Base-by-base conservation (phyloP, 2,797 vertebrate genomes). In the Acipenser oxyrinchus region DNA sequence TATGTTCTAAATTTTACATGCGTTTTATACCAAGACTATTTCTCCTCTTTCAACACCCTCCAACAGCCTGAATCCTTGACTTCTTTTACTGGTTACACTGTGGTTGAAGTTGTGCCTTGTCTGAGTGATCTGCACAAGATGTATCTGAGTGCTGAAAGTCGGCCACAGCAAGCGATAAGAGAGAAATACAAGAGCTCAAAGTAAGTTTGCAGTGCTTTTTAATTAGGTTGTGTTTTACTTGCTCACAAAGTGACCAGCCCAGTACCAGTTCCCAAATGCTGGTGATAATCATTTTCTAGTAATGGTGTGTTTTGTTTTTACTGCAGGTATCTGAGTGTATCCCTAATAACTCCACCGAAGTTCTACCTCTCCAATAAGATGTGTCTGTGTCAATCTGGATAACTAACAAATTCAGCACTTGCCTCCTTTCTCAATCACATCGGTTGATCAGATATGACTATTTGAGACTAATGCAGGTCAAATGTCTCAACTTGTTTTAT, bases 101-200 rank as follows among this genome's bases (percentile, higher is more conserved):
- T 93, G 76, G 84, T 69, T 68, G 90, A 92, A 53, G 88, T 98
- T 58, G 75, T 55, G 7, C 91, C 91, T 55, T 98, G 96, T 77
- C 64, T 96, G 71, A 83, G 68, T 61, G 91, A 90, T 53, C 90
- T 98, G 51, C 91, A 98, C 75, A 90, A 87, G 75, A 80, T 85
- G 0, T 89, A 91, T 76, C 76, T 90, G 8, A 73, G 79, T 73
- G 85, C 88, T 67, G 79, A 80, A 10, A 81, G 66, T 71, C 81
- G 71, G n/a, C 88, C 89, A 48, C 92, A 95, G 65, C 92, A 93
- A 77, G 89, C 93, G 0, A 85, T 96, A 75, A 86, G 84, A 69
- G 89, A 94, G 62, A 97, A 95, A 68, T 98, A 94, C 72, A 95
- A 84, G 76, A 77, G 75, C 68, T 77, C 87, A 4, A 93, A 89